Evolutionary conservation across 2,888 invertebrate species (phyloP).

Genomic region (Nephrotoma appendiculata): DNA sequence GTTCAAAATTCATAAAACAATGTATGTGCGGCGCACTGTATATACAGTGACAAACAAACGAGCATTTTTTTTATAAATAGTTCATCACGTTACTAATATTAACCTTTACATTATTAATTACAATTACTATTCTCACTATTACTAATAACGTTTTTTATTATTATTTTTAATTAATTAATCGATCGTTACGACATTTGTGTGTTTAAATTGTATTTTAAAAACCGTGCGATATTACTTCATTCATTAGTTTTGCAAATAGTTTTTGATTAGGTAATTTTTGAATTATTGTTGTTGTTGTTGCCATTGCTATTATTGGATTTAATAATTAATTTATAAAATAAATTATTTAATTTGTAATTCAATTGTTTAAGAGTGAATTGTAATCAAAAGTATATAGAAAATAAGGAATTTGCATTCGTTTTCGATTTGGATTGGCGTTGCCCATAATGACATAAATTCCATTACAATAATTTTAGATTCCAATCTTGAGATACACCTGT

Average conservation of each 20-base stretch:
- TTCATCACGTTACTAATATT: neutral
- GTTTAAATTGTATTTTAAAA: neutral
- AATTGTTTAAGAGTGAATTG: neutral
- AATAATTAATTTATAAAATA: neutral
- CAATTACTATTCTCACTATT: neutral
- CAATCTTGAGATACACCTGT: too few relatives aligned
- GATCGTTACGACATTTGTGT: neutral
- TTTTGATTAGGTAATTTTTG: neutral
- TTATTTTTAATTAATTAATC: neutral
- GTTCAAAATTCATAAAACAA: neutral
- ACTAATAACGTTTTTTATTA: neutral
- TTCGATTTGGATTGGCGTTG: too few relatives aligned
- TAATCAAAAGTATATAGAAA: too few relatives aligned
- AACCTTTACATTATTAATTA: neutral
- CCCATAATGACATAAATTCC: too few relatives aligned
- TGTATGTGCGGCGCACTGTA: neutral
- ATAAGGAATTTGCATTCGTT: too few relatives aligned
- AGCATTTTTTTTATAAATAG: neutral
- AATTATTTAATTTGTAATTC: neutral
- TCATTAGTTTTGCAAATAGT: neutral
- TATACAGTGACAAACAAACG: too few relatives aligned
- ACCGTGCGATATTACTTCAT: neutral
- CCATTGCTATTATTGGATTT: neutral
- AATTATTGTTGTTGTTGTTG: neutral
- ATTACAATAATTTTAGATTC: too few relatives aligned